phyloP scores from a whole-genome alignment of 1,140 invertebrate genomes.

The Panagrolaimus sp. region DNA sequence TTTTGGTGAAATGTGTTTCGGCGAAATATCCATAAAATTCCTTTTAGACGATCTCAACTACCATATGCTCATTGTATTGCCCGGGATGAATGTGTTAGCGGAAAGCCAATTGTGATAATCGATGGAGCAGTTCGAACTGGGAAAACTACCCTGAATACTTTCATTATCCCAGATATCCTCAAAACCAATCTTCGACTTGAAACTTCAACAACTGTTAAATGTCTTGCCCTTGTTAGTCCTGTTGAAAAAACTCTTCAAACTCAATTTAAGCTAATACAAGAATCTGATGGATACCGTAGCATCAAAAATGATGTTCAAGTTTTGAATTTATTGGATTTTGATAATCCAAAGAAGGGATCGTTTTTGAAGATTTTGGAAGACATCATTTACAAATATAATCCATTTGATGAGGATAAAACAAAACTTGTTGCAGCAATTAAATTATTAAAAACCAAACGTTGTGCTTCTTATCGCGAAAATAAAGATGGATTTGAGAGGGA shows the following conservation, averaged over 20 bases:
- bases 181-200: not conserved
- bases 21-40: too few species aligned
- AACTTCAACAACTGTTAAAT: not conserved
- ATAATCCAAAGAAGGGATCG: not conserved
- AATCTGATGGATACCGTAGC: not conserved
- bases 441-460: not conserved
- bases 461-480: not conserved
- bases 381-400: too few species aligned
- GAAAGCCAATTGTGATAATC: too few species aligned
- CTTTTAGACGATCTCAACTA: too few species aligned
- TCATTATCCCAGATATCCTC: not conserved
- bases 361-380: not conserved
- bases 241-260: not conserved
- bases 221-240: not conserved
- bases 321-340: constrained; percentile 4
- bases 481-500: not conserved
- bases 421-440: too few species aligned
- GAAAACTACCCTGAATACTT: not conserved
- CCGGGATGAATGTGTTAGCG: too few species aligned
- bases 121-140: not conserved
- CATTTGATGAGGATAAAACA: too few species aligned
- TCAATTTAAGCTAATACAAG: not conserved
- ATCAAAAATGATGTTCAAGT: not conserved
- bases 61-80: too few species aligned
- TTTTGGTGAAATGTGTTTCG: too few species aligned